Percentiles rank a stretch among this genome's conserved stretches.
Evolutionary conservation across 1,140 invertebrate genomes (phyloP).

Genomic region (Asbolus verrucosus): DNA sequence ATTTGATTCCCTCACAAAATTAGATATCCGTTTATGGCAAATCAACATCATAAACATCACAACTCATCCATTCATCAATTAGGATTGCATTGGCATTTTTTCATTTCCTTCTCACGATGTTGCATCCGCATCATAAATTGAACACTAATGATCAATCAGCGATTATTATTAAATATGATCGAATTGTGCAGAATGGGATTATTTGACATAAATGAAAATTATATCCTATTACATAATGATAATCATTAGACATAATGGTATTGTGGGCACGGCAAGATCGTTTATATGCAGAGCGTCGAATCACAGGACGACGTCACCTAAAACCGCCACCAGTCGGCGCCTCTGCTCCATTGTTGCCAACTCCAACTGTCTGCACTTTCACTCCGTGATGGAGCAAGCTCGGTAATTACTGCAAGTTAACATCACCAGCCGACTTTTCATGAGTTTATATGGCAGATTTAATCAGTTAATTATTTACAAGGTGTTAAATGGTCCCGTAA

Average conservation of each 20-base stretch:
- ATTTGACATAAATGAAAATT: too few relatives aligned
- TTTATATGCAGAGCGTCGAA: too few relatives aligned
- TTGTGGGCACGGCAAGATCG: too few relatives aligned
- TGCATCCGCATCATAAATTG: not conserved
- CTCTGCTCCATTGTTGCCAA: not conserved
- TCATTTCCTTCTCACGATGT: not conserved
- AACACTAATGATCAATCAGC: constrained; percentile 8
- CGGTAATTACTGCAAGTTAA: not conserved
- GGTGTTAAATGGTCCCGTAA: constrained; percentile 8
- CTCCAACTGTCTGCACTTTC: constrained; percentile 14
- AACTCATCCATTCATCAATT: constrained; percentile 11
- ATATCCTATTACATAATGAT: too few relatives aligned
- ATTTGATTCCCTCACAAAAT: too few relatives aligned
- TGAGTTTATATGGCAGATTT: constrained; percentile 1
- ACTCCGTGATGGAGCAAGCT: not conserved
- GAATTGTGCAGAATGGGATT: not conserved
- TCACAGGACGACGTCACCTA: too few relatives aligned
- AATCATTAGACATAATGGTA: too few relatives aligned
- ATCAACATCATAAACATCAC: constrained; percentile 6
- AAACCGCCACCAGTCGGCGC: too few relatives aligned
- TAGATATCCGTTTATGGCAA: not conserved
- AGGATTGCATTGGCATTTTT: not conserved
- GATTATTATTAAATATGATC: not conserved
- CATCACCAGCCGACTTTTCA: not conserved
- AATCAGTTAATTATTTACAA: constrained; percentile 36